Evolutionary conservation across 2,797 vertebrate genomes (phyloP).

Genomic region (Brachymystax lenok): DNA sequence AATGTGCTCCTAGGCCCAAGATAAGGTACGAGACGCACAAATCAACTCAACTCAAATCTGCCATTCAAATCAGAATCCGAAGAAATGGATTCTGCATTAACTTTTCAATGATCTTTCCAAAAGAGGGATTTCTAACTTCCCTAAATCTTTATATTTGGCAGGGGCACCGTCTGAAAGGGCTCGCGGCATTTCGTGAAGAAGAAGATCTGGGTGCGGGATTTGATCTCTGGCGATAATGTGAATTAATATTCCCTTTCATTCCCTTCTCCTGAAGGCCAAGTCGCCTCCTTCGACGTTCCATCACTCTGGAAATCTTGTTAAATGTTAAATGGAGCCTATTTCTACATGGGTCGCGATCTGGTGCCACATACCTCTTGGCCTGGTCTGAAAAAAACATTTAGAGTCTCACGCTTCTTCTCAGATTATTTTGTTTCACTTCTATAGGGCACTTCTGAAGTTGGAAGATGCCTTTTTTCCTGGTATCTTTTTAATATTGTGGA

Average conservation of each 20-base stretch:
- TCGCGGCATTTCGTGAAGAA: constrained; percentile 19
- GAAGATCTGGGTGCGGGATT: background rate
- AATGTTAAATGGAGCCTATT: constrained; percentile 72
- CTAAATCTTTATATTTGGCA: constrained; percentile 35
- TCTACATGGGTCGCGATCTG: constrained; percentile 58
- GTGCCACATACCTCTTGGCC: background rate
- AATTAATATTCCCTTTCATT: constrained; percentile 46
- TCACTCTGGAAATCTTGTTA: constrained; percentile 68
- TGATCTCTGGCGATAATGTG: background rate
- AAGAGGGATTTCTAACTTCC: background rate
- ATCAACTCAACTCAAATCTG: constrained; percentile 54
- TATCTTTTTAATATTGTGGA: background rate
- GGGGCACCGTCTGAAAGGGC: constrained; percentile 41
- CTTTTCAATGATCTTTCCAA: background rate
- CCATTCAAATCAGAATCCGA: constrained; percentile 38
- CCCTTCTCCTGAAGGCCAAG: constrained; percentile 52
- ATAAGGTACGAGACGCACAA: constrained; percentile 42
- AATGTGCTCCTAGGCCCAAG: constrained; percentile 51
- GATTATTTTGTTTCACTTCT: background rate
- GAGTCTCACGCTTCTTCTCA: background rate
- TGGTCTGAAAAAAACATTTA: constrained; percentile 9
- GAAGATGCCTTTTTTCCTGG: background rate
- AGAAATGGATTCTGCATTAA: background rate
- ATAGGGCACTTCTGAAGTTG: background rate
- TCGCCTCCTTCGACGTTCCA: constrained; percentile 58